These are phyloP conservation scores for Clamator glandarius DNA, from an alignment of 2,797 vertebrate genomes.

Conservation along the genomic window DNA sequence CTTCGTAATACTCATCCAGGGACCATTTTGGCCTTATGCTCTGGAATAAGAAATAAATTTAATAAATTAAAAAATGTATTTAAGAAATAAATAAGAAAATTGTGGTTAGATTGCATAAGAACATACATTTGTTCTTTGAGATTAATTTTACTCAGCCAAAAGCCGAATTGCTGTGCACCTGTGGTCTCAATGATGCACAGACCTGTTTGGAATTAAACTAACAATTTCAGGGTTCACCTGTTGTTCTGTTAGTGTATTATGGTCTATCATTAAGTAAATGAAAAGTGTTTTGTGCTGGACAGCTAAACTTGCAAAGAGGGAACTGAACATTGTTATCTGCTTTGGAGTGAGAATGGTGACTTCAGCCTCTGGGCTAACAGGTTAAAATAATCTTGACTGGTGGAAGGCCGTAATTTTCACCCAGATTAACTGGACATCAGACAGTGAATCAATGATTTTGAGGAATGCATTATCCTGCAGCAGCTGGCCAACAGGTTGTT, in stretches of 20 bases:
- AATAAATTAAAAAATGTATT: not conserved
- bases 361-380: not conserved
- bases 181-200: not conserved
- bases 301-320: not conserved
- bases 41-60: not conserved
- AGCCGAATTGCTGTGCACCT: not conserved
- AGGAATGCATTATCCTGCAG: not conserved
- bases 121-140: not conserved
- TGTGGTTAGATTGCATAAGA: not conserved
- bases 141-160: not conserved
- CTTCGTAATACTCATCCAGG: not conserved
- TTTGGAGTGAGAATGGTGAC: not conserved
- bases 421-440: not conserved
- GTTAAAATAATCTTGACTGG: not conserved
- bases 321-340: not conserved
- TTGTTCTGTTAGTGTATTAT: not conserved
- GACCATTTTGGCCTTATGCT: not conserved
- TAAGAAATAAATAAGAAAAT: not conserved
- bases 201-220: not conserved
- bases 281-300: not conserved
- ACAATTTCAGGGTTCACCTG: not conserved
- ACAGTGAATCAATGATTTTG: not conserved
- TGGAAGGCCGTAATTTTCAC: not conserved
- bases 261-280: not conserved
- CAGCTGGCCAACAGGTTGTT: not conserved